Conservation (phyloP, 2,797 vertebrate genomes). For the Hippocampus kuda region DNA sequence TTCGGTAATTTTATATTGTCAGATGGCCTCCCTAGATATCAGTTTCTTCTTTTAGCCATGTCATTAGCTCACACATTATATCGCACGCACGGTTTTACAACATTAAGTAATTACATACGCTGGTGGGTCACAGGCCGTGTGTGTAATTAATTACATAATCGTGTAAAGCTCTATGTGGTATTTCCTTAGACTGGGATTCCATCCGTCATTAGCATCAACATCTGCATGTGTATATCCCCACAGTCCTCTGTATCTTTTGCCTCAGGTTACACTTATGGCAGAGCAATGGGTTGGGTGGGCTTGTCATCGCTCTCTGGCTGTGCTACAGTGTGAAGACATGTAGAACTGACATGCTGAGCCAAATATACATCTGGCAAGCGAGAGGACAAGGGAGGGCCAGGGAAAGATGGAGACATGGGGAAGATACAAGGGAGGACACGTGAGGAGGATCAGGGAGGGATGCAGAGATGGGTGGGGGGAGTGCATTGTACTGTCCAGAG, state of each 20-base stretch:
- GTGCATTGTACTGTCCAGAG: conserved; percentile 49
- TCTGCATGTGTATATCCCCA: conserved; percentile 46
- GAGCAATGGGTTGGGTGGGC: conserved; percentile 25
- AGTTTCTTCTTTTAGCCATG: conserved; percentile 34
- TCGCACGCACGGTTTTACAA: conserved; percentile 27
- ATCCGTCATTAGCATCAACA: conserved; percentile 54
- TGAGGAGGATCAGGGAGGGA: conserved; percentile 35
- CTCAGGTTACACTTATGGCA: conserved; percentile 44
- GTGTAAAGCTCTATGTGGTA: conserved; percentile 36
- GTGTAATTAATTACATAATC: conserved; percentile 57
- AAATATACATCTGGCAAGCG: conserved; percentile 65
- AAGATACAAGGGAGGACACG: conserved; percentile 33
- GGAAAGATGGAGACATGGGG: conserved; percentile 46
- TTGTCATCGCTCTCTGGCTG: conserved; percentile 55
- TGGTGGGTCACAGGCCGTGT: conserved; percentile 41
- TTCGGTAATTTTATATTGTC: conserved; percentile 27
- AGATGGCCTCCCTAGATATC: conserved; percentile 24
- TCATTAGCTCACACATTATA: conserved; percentile 43
- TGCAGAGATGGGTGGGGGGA: conserved; percentile 42
- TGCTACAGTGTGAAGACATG: conserved; percentile 49
- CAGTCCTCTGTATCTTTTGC: conserved; percentile 35
- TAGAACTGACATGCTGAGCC: conserved; percentile 62
- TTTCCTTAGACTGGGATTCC: conserved; percentile 34
- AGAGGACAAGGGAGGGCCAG: conserved; percentile 44
- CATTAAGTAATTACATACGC: conserved; percentile 55